Base-by-base conservation (phyloP, 2,113 vertebrate genomes). In the Aphyosemion australe region DNA sequence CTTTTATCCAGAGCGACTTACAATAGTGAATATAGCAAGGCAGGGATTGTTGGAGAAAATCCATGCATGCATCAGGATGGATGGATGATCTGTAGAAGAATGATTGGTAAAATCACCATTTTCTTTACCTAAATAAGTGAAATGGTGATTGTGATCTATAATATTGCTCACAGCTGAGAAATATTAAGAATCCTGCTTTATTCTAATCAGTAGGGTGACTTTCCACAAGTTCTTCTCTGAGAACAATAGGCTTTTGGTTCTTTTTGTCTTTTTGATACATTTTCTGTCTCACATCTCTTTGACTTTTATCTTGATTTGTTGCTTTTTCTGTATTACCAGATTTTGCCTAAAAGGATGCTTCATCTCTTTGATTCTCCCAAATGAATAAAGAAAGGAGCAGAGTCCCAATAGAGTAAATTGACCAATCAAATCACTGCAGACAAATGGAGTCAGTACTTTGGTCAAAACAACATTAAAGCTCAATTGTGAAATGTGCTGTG, bases 331-430 rank as follows among this genome's bases (percentile, higher is more conserved):
- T 72, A 76, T 84, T 83, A 79, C 72, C 63, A 80, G 69, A 78
- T 80, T n/a, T 84, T 48, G 47, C 75, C 90, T 86, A 86, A 92
- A 89, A 80, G 68, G 58, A 68, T 84, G 86, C 87, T 91, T 72
- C 60, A 21, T 84, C 81, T 85, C 61, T 31, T 46, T 53, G 42
- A 56, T 69, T 85, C 81, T 87, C 79, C 88, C 80, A 85, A 74
- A 85, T 87, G 82, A 78, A 83, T 74, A 88, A 79, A 86, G 77
- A 80, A 76, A 58, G 61, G 64, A 64, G 7, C 34, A 37, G 72
- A 19, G 65, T 67, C 69, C 81, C 67, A 26, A 51, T 49, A 72
- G 86, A 66, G 16, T 53, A 60, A 56, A 78, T 59, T 80, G 75
- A 87, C 86, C 83, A 85, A 83, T 86, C 64, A 69, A 41, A 74